Base-by-base conservation (phyloP, 1,140 invertebrate genomes). In the Sycophaga agraensis region DNA sequence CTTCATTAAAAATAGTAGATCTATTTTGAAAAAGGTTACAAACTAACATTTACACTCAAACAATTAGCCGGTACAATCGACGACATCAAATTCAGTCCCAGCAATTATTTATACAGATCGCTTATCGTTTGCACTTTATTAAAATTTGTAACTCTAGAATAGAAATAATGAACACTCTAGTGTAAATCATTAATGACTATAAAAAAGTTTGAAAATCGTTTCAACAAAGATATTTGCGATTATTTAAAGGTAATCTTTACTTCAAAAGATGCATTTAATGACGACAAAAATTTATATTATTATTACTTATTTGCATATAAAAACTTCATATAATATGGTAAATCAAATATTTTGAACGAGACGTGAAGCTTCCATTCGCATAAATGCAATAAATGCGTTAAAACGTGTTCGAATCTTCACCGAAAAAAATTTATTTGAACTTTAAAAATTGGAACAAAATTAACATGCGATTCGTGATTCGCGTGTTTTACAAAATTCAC, bases 341-440 rank as follows among this genome's bases (percentile, higher is more conserved):
- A 35, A 37, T 35, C 14, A 40, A 48, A 48, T 46, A 31, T 35
- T 43, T 59, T 51, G 4, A n/a, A 39, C 31, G 31, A 51, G 22
- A n/a, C 4, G 14, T 31, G 11, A 49, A 49, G 12, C 34, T 42
- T 50, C 14, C 40, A 8, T 49, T 45, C 40, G 14, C 24, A 48
- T 17, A 35, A 54, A 42, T 46, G 26, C 21, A 39, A 8, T 11
- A 49, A 37, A 58, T 58, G 17, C 34, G 2, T 17, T 6, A 26
- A 19, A 28, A 46, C 12, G 7, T 43, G 43, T 31, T 40, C 8
- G 16, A 34, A 48, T 21, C 1, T 51, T 51, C 12, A 28, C 3
- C 14, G 28, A 40, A 43, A 50, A 22, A 51, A 51, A 59, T 51
- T 51, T 43, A 51, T 51, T 59, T 51, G 39, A 35, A 43, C 6